Percentiles rank a stretch among this genome's conserved stretches.
phyloP scores from a whole-genome alignment of 1,140 invertebrate genomes.

The Bombyx mandarina region DNA sequence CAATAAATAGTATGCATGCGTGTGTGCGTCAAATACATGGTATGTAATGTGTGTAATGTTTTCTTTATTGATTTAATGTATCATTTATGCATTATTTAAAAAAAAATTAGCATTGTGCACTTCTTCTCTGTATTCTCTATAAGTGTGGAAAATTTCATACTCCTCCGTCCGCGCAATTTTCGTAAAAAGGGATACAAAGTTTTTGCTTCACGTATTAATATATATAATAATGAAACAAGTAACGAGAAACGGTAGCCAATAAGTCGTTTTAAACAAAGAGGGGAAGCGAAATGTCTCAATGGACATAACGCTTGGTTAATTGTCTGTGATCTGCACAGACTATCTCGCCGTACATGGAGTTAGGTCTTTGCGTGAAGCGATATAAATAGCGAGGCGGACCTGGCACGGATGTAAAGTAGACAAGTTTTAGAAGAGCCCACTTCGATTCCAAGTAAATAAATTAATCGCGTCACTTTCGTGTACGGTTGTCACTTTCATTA shows the following conservation, averaged over 20 bases:
- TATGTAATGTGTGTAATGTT: too few species aligned
- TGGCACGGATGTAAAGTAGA: slow-evolving; percentile 52
- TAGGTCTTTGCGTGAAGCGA: slow-evolving; percentile 40
- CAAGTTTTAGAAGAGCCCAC: slow-evolving; percentile 59
- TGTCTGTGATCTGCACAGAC: slow-evolving; percentile 30
- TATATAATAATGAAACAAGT: slow-evolving; percentile 6
- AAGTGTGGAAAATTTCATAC: too few species aligned
- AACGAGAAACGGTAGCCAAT: slow-evolving; percentile 21
- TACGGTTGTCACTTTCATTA: slow-evolving; percentile 63
- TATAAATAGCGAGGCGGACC: slow-evolving; percentile 56
- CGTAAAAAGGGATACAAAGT: too few species aligned
- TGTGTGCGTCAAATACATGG: too few species aligned
- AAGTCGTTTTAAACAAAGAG: slow-evolving; percentile 34
- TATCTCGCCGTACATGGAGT: slow-evolving; percentile 57
- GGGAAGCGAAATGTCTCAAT: slow-evolving; percentile 43
- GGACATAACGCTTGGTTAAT: slow-evolving; percentile 41
- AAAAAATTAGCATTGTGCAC: too few species aligned
- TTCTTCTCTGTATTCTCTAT: too few species aligned
- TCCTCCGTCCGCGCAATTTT: too few species aligned
- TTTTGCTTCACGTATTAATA: too few species aligned
- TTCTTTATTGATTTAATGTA: too few species aligned
- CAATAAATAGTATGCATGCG: too few species aligned
- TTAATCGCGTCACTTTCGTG: slow-evolving; percentile 59
- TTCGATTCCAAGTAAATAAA: slow-evolving; percentile 67
- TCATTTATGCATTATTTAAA: too few species aligned